Base-by-base conservation (phyloP, 1,140 invertebrate genomes). In the Brachionus paranguensis region DNA sequence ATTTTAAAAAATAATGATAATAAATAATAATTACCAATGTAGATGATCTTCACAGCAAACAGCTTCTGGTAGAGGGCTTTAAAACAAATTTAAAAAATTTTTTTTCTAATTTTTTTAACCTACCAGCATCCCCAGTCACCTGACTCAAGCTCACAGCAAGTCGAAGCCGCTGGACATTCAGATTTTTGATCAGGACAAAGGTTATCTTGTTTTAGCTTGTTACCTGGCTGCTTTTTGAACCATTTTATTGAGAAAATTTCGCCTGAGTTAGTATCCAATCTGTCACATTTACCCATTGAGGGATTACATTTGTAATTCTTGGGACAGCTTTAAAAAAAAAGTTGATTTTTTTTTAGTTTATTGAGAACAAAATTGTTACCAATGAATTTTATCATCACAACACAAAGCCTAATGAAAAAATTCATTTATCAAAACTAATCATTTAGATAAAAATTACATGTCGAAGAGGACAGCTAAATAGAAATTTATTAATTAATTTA, bases 141-240 rank as follows among this genome's bases (percentile, higher is more conserved):
- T 72, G 83, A 70, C 0, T 20, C 81, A 29, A 88, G 24, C 47
- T 86, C 84, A 86, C 90, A 91, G 84, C 90, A 90, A 14, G 90
- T 90, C 7, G 85, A 85, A 11, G 86, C 86, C 86, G 87, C 86
- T 14, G 86, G 87, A 86, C 90, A 91, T 74, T 87, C 78, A 33
- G 53, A 85, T 47, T 45, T 8, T 84, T 86, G 86, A 29, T 86
- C 85, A 84, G 86, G 87, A 55, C 85, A 85, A 1, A 87, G 83
- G 50, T 70, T 64, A 37, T 74, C 37, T 3, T 45, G 1, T 10
- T 84, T 43, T 8, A 50, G 14, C 70, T 84, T 84, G 37, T 14
- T 81, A 33, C 78, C 78, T 43, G 78, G 37, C 43, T 81, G 33
- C 24, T 81, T 81, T 81, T 68, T 60, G 29, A 17, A 81, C 78